These are phyloP conservation scores for Chiroxiphia lanceolata DNA, from an alignment of 2,797 vertebrate species.

Conservation along the genomic window DNA sequence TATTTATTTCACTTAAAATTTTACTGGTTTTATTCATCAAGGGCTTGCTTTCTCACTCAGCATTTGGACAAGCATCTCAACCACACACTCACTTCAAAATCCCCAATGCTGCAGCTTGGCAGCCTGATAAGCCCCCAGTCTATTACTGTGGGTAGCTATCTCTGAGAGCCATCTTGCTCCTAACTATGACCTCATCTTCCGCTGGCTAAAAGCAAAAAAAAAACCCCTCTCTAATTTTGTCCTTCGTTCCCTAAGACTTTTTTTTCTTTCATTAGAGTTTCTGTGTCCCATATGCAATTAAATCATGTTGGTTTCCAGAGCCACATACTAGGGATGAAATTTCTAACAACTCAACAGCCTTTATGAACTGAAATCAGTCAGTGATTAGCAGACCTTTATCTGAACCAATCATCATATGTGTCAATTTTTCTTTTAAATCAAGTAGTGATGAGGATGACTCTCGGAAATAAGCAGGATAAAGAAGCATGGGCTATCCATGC, in stretches of 20 bases:
- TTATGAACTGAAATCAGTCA: not conserved
- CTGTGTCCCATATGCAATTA: not conserved
- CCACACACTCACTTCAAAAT: not conserved
- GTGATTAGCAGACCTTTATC: not conserved
- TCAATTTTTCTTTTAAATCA: slow-evolving; percentile 1
- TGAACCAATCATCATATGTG: not conserved
- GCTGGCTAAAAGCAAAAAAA: not conserved
- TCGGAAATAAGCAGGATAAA: not conserved
- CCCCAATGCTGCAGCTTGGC: not conserved
- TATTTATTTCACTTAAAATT: not conserved
- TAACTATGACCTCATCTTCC: not conserved
- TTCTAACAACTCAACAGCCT: not conserved
- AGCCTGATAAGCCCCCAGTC: not conserved
- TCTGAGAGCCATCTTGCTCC: not conserved
- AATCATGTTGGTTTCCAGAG: not conserved
- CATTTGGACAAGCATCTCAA: not conserved
- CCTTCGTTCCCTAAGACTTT: not conserved
- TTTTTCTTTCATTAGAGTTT: not conserved
- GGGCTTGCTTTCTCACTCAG: not conserved
- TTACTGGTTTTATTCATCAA: not conserved
- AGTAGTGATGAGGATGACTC: not conserved
- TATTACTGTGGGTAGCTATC: not conserved
- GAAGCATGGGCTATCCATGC: not conserved
- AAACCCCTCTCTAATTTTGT: not conserved
- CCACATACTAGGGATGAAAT: not conserved